Base-by-base conservation (phyloP, 35 echinoderm and acorn worm genomes). In the Apostichopus parvimensis region DNA sequence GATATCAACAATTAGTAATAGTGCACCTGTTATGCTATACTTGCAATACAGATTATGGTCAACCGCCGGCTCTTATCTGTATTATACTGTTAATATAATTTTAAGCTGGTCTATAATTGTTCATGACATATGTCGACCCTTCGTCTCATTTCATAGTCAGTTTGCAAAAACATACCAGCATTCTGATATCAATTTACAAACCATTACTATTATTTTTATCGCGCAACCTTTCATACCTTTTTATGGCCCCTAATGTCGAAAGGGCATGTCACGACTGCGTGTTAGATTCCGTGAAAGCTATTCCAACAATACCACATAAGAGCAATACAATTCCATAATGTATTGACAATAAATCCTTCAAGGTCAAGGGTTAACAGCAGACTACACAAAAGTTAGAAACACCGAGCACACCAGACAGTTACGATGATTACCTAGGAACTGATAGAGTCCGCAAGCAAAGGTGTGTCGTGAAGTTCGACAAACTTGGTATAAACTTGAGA, bases 371-470 rank as follows among this genome's bases (percentile, higher is more conserved):
- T 84, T 55, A 58, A 60, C 81, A 17, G 18, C 58, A 84, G 81
- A 84, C 55, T 84, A 59, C 81, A 84, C 81, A 84, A 84, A 84
- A 84, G 81, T 84, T 55, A 84, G 81, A 58, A 22, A 84, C 81
- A 60, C 57, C 15, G 7, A 55, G 53, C 11, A 12, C 12, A 83
- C 80, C 13, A 58, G 81, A 84, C 81, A 84, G 54, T 84, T 75
- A 75, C 14, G 71, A 68, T 68, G 11, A 22, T 75, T 75, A 12
- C 20, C 20, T 75, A 75, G 21, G 71, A 20, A 75, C 71, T 18
- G 21, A 75, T 75, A 75, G 14, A 75, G 71, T 75, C 17, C 71
- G 4, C 71, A 20, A 20, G 7, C 7, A 75, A 75, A 75, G 13
- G 13, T 75, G 71, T 75, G 71, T 18, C 6, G 71, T 20, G 17